phyloP scores from a whole-genome alignment of 2,888 invertebrate species.

The Andricus curvator region DNA sequence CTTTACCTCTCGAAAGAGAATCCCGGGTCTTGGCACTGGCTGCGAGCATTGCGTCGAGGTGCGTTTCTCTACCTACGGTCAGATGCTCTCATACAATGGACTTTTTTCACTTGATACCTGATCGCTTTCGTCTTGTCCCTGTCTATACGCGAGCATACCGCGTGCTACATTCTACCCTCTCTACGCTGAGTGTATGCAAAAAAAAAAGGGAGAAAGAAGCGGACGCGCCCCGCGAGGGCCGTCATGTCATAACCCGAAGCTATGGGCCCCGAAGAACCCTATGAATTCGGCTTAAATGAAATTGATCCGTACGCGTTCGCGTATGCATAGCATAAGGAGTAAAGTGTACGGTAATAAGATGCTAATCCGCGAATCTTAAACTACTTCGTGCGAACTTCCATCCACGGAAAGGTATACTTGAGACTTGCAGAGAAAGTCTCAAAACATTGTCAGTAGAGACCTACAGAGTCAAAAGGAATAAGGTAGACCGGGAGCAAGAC shows the following conservation, averaged over 20 bases:
- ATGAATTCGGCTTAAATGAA: constrained; percentile 78
- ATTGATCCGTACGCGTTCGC: constrained; percentile 68
- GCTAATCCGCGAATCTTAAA: constrained; percentile 71
- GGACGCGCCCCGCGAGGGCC: constrained; percentile 43
- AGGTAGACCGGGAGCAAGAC: too few relatives aligned
- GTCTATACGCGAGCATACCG: constrained; percentile 48
- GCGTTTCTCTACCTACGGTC: constrained; percentile 74
- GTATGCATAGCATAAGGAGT: constrained; percentile 52
- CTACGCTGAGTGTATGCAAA: constrained; percentile 51
- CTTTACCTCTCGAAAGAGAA: constrained; percentile 41
- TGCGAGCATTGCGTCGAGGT: constrained; percentile 58
- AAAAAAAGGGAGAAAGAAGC: constrained; percentile 44
- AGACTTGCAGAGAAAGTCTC: neutral
- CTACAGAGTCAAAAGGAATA: too few relatives aligned
- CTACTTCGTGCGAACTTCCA: constrained; percentile 34
- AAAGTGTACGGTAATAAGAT: constrained; percentile 72
- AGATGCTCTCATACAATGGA: constrained; percentile 77
- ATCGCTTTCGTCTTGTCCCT: constrained; percentile 68
- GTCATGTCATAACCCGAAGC: constrained; percentile 65
- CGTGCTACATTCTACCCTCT: constrained; percentile 43
- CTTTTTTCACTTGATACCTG: constrained; percentile 73
- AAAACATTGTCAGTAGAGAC: too few relatives aligned
- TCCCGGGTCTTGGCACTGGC: constrained; percentile 46
- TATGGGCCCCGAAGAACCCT: constrained; percentile 61
- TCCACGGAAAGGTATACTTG: neutral